Percentiles rank a stretch among this genome's conserved stretches.
Evolutionary conservation across 2,888 invertebrate genomes (phyloP).

Genomic region (Lordiphosa fenestrarum): DNA sequence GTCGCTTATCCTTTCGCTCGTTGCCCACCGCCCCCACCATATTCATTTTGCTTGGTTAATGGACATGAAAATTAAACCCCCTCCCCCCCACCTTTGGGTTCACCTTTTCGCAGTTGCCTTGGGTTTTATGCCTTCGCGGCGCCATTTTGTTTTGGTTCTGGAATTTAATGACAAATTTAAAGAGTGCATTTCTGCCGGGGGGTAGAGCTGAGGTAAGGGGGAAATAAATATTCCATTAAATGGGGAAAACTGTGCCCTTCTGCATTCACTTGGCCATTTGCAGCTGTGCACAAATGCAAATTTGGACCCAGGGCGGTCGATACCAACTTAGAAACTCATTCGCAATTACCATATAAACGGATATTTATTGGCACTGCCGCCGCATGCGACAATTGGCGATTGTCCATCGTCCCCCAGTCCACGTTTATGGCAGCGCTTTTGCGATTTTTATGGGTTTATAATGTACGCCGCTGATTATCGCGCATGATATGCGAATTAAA

Average conservation of each 20-base stretch:
- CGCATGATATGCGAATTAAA: constrained; percentile 73
- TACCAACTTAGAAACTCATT: constrained; percentile 29
- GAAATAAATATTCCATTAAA: constrained; percentile 48
- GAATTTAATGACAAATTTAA: constrained; percentile 27
- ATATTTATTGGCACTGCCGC: constrained; percentile 67
- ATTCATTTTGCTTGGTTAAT: constrained; percentile 74
- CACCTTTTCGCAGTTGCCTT: constrained; percentile 15
- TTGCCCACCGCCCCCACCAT: constrained; percentile 31
- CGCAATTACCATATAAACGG: constrained; percentile 70
- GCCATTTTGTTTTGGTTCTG: constrained; percentile 49
- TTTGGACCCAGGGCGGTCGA: constrained; percentile 29
- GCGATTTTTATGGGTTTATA: constrained; percentile 76
- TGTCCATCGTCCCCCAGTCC: constrained; percentile 10
- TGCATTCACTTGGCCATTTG: constrained; percentile 47
- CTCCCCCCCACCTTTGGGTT: constrained; percentile 9
- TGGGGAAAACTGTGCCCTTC: constrained; percentile 5
- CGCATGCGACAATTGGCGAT: constrained; percentile 65
- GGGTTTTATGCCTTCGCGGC: constrained; percentile 17
- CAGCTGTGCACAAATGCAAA: constrained; percentile 68
- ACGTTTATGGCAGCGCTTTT: constrained; percentile 63
- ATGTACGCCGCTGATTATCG: constrained; percentile 74
- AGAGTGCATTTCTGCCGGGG: constrained; percentile 1
- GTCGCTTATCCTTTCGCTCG: constrained; percentile 63
- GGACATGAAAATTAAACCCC: constrained; percentile 76
- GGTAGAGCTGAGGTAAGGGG: constrained; percentile 12